Evolutionary conservation across 2,888 invertebrate species (phyloP).

Genomic region (Carterocephalus palaemon): DNA sequence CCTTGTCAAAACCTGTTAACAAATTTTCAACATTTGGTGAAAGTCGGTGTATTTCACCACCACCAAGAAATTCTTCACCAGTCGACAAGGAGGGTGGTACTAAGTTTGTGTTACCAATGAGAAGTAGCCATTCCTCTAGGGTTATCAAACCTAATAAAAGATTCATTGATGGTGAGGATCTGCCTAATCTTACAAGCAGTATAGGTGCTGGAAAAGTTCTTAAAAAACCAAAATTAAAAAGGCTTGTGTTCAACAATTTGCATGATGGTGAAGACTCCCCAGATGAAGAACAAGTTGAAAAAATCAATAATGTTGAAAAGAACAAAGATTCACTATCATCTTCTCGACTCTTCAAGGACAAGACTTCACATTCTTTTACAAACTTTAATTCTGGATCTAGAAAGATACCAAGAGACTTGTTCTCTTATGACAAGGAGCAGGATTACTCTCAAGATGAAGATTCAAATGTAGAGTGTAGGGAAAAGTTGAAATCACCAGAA

Average conservation of each 20-base stretch:
- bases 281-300: slow-evolving; percentile 55
- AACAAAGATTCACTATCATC: slow-evolving; percentile 51
- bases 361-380: slow-evolving; percentile 65
- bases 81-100: slow-evolving; percentile 61
- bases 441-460: slow-evolving; percentile 64
- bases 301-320: slow-evolving; percentile 54
- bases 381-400: slow-evolving; percentile 49
- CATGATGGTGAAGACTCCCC: slow-evolving; percentile 53
- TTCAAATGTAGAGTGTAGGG: slow-evolving; percentile 56
- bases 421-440: slow-evolving; percentile 66
- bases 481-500: slow-evolving; percentile 55
- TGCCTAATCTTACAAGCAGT: slow-evolving; percentile 45
- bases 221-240: slow-evolving; percentile 72
- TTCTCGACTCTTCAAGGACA: slow-evolving; percentile 67
- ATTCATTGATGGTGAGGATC: slow-evolving; percentile 84
- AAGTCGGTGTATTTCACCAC: slow-evolving; percentile 68
- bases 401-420: slow-evolving; percentile 59
- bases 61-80: slow-evolving; percentile 63
- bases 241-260: slow-evolving; percentile 67
- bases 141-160: slow-evolving; percentile 93
- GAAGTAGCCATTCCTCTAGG: slow-evolving; percentile 91
- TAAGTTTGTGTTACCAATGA: slow-evolving; percentile 87
- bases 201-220: slow-evolving; percentile 64
- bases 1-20: slow-evolving; percentile 67
- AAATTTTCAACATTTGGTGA: slow-evolving; percentile 72